Conservation (phyloP, 2,888 invertebrate genomes). For the Stenurella melanura region DNA sequence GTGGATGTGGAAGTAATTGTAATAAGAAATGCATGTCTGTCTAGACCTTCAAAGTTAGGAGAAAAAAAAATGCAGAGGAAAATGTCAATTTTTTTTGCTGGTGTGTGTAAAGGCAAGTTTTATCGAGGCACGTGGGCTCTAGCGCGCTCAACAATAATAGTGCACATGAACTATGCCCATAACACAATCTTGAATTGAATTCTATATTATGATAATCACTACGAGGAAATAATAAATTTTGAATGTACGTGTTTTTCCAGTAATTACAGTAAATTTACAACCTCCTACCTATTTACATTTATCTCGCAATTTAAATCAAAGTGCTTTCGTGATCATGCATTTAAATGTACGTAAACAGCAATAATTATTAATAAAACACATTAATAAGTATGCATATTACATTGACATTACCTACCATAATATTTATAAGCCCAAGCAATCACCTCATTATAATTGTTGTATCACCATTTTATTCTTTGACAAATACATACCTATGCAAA, state of each 20-base stretch:
- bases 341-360: background rate
- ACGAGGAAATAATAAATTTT: slow-evolving; percentile 2
- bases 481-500: background rate
- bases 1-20: too few relatives aligned
- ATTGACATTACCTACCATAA: slow-evolving; percentile 10
- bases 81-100: too few relatives aligned
- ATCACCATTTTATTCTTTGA: background rate
- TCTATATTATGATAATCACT: background rate
- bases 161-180: too few relatives aligned
- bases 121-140: too few relatives aligned
- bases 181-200: background rate
- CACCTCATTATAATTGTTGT: slow-evolving; percentile 2
- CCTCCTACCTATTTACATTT: background rate
- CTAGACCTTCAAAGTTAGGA: too few relatives aligned
- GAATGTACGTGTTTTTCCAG: background rate
- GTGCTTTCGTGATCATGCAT: background rate
- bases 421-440: slow-evolving; percentile 8
- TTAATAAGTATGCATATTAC: slow-evolving; percentile 1
- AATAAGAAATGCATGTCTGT: too few relatives aligned
- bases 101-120: too few relatives aligned
- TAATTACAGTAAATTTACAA: slow-evolving; percentile 1
- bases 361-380: slow-evolving; percentile 3
- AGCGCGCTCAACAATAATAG: too few relatives aligned
- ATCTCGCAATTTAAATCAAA: background rate
- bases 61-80: too few relatives aligned